Evolutionary conservation across 2,888 invertebrate species (phyloP).

Genomic region (Ypsolopha sequella): DNA sequence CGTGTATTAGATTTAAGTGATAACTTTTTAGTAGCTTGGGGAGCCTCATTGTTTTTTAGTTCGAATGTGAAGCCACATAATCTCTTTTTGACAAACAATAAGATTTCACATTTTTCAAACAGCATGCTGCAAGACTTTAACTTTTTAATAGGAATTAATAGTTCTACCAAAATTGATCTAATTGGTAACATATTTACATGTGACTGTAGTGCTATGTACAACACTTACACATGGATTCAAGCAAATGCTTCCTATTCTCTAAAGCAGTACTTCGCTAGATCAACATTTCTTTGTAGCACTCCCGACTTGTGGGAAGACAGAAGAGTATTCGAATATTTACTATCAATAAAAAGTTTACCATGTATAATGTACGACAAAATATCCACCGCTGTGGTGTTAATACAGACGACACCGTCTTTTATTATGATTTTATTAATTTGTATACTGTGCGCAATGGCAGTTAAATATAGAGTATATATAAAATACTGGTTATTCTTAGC

Average conservation of each 20-base stretch:
- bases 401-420: slow-evolving; percentile 52
- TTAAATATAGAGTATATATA: slow-evolving; percentile 60
- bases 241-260: slow-evolving; percentile 37
- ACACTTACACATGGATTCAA: slow-evolving; percentile 50
- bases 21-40: slow-evolving; percentile 67
- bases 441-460: slow-evolving; percentile 28
- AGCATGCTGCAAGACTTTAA: slow-evolving; percentile 71
- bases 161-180: slow-evolving; percentile 43
- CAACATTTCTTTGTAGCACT: slow-evolving; percentile 50
- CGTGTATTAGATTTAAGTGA: slow-evolving; percentile 60
- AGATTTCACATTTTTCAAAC: slow-evolving; percentile 63
- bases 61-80: slow-evolving; percentile 46
- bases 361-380: slow-evolving; percentile 51
- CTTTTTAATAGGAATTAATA: slow-evolving; percentile 38
- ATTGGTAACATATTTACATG: slow-evolving; percentile 68
- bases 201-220: slow-evolving; percentile 59
- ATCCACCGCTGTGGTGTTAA: slow-evolving; percentile 40
- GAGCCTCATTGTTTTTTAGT: slow-evolving; percentile 54
- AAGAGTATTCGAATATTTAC: slow-evolving; percentile 47
- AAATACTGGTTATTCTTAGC: slow-evolving; percentile 69
- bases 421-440: slow-evolving; percentile 37
- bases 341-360: slow-evolving; percentile 42
- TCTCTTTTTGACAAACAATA: slow-evolving; percentile 61
- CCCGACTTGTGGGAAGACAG: slow-evolving; percentile 57
- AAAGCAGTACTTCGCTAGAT: slow-evolving; percentile 37